phyloP scores from a whole-genome alignment of 1,140 invertebrate species.

The Carcinoscorpius rotundicauda region DNA sequence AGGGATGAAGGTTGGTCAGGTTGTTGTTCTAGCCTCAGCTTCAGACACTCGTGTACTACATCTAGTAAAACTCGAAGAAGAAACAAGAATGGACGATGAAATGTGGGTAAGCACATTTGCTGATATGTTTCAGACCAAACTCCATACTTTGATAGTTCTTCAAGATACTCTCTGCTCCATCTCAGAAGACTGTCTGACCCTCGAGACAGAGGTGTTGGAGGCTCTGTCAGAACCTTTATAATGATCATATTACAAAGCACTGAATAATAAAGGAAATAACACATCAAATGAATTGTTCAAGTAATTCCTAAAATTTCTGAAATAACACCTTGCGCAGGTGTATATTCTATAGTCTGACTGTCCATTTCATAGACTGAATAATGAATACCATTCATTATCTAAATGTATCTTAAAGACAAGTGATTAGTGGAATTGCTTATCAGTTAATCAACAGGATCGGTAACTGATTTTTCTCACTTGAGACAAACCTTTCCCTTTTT shows the following conservation, averaged over 20 bases:
- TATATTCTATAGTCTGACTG: too few relatives aligned
- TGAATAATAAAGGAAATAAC: too few relatives aligned
- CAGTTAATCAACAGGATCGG: too few relatives aligned
- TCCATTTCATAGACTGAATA: too few relatives aligned
- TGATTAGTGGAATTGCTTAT: too few relatives aligned
- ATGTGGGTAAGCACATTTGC: constrained; percentile 64
- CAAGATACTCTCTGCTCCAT: constrained; percentile 27
- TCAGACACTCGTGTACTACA: constrained; percentile 74
- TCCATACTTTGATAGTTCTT: constrained; percentile 49
- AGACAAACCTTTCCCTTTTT: too few relatives aligned
- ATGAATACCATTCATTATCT: too few relatives aligned
- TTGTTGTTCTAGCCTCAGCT: constrained; percentile 66
- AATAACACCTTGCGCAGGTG: too few relatives aligned
- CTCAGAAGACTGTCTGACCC: neutral
- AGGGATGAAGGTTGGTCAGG: constrained; percentile 69
- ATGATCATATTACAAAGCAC: neutral
- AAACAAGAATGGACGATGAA: constrained; percentile 65
- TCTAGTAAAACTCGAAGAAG: constrained; percentile 66
- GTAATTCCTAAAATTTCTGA: too few relatives aligned
- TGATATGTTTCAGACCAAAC: constrained; percentile 61
- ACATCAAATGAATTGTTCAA: too few relatives aligned
- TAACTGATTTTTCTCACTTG: too few relatives aligned
- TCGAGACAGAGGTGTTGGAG: neutral
- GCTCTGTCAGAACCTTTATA: constrained; percentile 3
- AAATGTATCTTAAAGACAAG: too few relatives aligned